Conservation (phyloP, 92 coral and sea anemone species). For the Isaurus tuberculatus region DNA sequence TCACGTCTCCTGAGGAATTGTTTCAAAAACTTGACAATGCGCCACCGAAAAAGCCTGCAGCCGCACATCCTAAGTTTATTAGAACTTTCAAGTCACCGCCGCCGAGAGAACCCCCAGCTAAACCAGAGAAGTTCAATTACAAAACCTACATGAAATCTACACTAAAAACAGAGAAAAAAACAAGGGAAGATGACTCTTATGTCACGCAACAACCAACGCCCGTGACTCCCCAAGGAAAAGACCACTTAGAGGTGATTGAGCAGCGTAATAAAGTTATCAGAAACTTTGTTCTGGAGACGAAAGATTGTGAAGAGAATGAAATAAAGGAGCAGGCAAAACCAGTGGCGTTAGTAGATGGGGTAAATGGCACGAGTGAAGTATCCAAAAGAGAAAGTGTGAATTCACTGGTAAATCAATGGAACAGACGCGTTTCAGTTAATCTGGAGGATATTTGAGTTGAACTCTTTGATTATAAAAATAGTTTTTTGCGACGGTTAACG, state of each 20-base stretch:
- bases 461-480: neutral
- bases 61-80: neutral
- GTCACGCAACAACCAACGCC: constrained; percentile 39
- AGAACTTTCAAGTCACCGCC: constrained; percentile 3
- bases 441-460: constrained; percentile 28
- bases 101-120: constrained; percentile 15
- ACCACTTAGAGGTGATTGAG: neutral
- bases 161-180: constrained; percentile 24
- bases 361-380: neutral
- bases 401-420: constrained; percentile 43
- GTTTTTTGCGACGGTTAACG: neutral
- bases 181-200: constrained; percentile 10
- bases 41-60: neutral
- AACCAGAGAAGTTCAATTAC: constrained; percentile 42
- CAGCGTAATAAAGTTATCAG: constrained; percentile 3
- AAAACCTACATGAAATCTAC: constrained; percentile 51
- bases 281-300: constrained; percentile 31
- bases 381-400: constrained; percentile 23
- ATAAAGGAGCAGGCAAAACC: neutral
- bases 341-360: neutral
- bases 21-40: neutral
- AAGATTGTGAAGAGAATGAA: neutral
- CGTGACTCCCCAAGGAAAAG: constrained; percentile 25
- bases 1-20: constrained; percentile 17
- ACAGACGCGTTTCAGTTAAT: constrained; percentile 28